A percentile compares a stretch with the other conserved stretches of the same genome.
phyloP scores from a whole-genome alignment of 1,140 invertebrate species.

The Mya arenaria region DNA sequence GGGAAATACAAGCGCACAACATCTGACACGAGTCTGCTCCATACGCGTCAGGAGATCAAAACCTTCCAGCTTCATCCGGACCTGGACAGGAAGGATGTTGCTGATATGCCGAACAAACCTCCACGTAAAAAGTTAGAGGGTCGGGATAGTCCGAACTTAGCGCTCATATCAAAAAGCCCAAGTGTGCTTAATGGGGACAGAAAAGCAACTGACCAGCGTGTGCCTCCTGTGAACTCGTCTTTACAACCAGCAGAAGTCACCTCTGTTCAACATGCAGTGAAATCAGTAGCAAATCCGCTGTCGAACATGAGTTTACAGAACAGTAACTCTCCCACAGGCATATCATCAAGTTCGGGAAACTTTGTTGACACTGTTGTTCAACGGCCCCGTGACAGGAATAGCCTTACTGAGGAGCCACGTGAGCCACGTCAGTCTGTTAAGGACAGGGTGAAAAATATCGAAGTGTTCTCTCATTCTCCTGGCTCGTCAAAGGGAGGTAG shows the following conservation, averaged over 20 bases:
- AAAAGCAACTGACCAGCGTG: background rate
- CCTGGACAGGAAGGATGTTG: constrained; percentile 32
- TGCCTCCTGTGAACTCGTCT: constrained; percentile 14
- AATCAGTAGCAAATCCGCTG: constrained; percentile 29
- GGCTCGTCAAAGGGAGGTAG: constrained; percentile 11
- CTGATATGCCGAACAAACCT: constrained; percentile 56
- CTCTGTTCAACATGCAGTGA: constrained; percentile 28
- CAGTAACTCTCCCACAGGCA: background rate
- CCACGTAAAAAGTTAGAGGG: constrained; percentile 59
- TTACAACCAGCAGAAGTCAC: constrained; percentile 33
- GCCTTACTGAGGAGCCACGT: background rate
- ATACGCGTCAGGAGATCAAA: constrained; percentile 48
- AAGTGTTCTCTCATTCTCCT: constrained; percentile 49
- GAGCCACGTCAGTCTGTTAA: constrained; percentile 51
- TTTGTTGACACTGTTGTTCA: constrained; percentile 43
- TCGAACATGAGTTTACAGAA: background rate
- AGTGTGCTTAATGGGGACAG: background rate
- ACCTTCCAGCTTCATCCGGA: constrained; percentile 48
- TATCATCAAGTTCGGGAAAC: constrained; percentile 19
- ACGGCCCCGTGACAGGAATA: constrained; percentile 1
- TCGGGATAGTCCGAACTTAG: constrained; percentile 33
- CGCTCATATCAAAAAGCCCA: constrained; percentile 21
- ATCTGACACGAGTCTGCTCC: constrained; percentile 63
- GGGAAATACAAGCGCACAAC: constrained; percentile 72
- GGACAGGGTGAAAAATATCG: constrained; percentile 54